Evolutionary conservation across 2,113 vertebrate species (phyloP).

Genomic region (Pseudorasbora parva): DNA sequence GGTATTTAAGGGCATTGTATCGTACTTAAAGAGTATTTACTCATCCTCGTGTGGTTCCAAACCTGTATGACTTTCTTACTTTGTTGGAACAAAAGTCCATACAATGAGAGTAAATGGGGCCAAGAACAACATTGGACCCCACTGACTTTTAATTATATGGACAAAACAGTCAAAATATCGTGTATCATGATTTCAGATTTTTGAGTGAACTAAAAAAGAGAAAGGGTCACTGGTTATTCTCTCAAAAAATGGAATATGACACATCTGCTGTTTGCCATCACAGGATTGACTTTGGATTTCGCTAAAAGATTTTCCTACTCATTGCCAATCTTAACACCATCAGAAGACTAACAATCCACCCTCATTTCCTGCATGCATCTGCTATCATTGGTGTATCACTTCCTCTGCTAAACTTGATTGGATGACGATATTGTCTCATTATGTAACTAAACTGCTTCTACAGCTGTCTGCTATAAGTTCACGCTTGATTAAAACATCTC

Average conservation of each 20-base stretch:
- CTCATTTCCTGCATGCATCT: neutral
- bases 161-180: no score
- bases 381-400: neutral
- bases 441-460: conserved; percentile 22
- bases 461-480: neutral
- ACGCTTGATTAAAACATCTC: conserved; percentile 33
- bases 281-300: neutral
- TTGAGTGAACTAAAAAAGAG: neutral
- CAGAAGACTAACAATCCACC: neutral
- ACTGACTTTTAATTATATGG: no score
- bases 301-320: neutral
- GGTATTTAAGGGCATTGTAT: no score
- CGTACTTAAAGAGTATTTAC: neutral
- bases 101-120: no score
- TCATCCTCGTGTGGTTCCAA: neutral
- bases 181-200: no score
- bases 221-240: neutral
- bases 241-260: neutral
- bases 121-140: no score
- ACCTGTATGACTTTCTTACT: neutral
- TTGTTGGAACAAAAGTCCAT: no score
- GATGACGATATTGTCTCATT: conserved; percentile 15
- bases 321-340: neutral
- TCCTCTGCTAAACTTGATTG: neutral
- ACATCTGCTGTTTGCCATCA: neutral